Percentiles rank a stretch among this genome's conserved stretches.
Evolutionary conservation across 2,797 vertebrate species (phyloP).

Genomic region (Cyprinella venusta): DNA sequence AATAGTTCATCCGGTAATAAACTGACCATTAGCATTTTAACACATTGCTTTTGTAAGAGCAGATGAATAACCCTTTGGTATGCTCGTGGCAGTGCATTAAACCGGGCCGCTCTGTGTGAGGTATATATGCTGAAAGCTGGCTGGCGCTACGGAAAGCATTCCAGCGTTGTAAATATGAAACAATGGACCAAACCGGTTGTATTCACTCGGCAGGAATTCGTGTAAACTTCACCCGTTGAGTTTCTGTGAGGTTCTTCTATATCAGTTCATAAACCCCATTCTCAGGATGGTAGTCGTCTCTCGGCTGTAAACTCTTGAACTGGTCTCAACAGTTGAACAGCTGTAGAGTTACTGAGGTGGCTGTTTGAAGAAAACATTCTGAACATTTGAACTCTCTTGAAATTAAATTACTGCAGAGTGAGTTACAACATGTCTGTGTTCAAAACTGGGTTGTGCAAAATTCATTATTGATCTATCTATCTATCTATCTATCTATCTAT

Average conservation of each 20-base stretch:
- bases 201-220: conserved; percentile 64
- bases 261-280: conserved; percentile 44
- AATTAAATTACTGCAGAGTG: conserved; percentile 40
- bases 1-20: conserved; percentile 68
- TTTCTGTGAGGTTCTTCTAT: conserved; percentile 56
- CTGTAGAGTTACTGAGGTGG: conserved; percentile 62
- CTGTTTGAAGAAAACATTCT: conserved; percentile 78
- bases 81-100: conserved; percentile 69
- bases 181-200: conserved; percentile 70
- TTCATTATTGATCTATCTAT: neutral
- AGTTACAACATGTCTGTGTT: conserved; percentile 25
- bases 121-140: conserved; percentile 75
- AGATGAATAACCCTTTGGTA: conserved; percentile 70
- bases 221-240: conserved; percentile 64
- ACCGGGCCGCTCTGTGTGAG: conserved; percentile 66
- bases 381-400: conserved; percentile 70
- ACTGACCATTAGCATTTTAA: conserved; percentile 76
- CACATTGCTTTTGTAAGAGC: conserved; percentile 68
- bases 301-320: conserved; percentile 64
- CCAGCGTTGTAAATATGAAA: conserved; percentile 71
- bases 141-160: conserved; percentile 67
- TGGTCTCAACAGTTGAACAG: conserved; percentile 36
- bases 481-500: accelerated
- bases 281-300: conserved; percentile 50
- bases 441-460: neutral